Evolutionary conservation across 2,888 invertebrate genomes (phyloP), one percentile per base, ranked within the genome.

Genomic region (Andrena praecox): DNA sequence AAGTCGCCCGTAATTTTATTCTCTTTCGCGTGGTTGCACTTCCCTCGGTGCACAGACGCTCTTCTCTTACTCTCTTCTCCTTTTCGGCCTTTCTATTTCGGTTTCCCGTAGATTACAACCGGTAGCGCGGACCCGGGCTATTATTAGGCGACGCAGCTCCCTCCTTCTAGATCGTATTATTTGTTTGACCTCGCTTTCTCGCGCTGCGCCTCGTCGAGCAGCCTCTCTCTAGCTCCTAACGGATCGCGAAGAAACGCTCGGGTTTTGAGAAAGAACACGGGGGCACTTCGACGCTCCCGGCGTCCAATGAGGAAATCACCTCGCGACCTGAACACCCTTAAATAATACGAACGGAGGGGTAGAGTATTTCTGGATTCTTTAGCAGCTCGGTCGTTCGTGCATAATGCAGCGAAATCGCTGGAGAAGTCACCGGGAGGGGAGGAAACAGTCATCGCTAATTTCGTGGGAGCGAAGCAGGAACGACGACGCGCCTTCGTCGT

Each of bases 21-120:
- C 54, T 12, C 64, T 68, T 84, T 78, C 63, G 35, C 59, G 48
- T 64, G 31, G 64, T 54, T 74, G 66, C 64, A 64, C 67, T 69
- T 64, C 31, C 70, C 70, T 66, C 73, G 70, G 52, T 63, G 78
- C 54, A 42, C 42, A 54, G 31, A 31, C 48, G 54, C 60, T 52
- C 66, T 42, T 68, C 54, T 75, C 70, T 80, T 29, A 52, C 76
- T 62, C 66, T 71, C 67, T 80, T 78, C 80, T 66, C 81, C 82
- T 77, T 88, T 88, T 87, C 86, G 84, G 82, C 84, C 86, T 87
- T 89, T 92, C 91, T 91, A 91, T 91, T 92, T 91, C 87, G 86
- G 90, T 88, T 91, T 89, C 86, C 84, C 89, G 91, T 92, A 91
- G 89, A 89, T 90, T 90, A 89, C 87, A 92, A 90, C 86, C 86